A percentile compares a stretch with the other conserved stretches of the same genome.
phyloP scores from a whole-genome alignment of 2,113 vertebrate genomes.

The Takifugu flavidus region DNA sequence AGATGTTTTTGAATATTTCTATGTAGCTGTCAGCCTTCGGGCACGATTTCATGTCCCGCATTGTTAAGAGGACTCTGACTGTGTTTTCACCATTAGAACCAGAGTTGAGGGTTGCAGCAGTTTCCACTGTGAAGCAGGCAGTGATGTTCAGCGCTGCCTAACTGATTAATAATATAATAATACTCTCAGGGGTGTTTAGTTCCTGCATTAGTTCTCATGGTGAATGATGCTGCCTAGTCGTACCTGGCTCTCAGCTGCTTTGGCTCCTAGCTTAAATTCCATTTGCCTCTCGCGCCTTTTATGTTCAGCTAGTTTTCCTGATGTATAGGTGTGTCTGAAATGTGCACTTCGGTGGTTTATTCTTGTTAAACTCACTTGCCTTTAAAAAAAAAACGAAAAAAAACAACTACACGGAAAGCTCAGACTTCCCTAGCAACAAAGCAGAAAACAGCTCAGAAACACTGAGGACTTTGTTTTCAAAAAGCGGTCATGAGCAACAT shows the following conservation, averaged over 20 bases:
- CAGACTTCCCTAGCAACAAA: constrained; percentile 7
- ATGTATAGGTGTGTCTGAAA: neutral
- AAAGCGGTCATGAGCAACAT: constrained; percentile 20
- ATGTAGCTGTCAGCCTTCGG: constrained; percentile 3
- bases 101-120: neutral
- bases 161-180: neutral
- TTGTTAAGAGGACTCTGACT: too few relatives aligned
- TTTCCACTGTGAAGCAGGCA: neutral
- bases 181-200: constrained; percentile 13
- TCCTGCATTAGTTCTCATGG: constrained; percentile 5
- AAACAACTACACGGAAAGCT: neutral
- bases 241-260: constrained; percentile 15
- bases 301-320: neutral
- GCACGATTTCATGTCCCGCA: constrained; percentile 4
- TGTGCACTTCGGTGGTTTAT: neutral
- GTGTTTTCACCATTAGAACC: neutral
- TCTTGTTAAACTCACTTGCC: neutral
- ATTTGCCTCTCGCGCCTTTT: constrained; percentile 1
- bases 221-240: constrained; percentile 1
- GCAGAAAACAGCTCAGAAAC: constrained; percentile 10
- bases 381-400: neutral
- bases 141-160: neutral
- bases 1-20: constrained; percentile 22
- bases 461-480: constrained; percentile 22
- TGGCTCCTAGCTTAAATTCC: constrained; percentile 16